A percentile compares a stretch with the other conserved stretches of the same genome.
Conservation (phyloP, 2,888 invertebrate genomes). For the Drosophila siamana region DNA sequence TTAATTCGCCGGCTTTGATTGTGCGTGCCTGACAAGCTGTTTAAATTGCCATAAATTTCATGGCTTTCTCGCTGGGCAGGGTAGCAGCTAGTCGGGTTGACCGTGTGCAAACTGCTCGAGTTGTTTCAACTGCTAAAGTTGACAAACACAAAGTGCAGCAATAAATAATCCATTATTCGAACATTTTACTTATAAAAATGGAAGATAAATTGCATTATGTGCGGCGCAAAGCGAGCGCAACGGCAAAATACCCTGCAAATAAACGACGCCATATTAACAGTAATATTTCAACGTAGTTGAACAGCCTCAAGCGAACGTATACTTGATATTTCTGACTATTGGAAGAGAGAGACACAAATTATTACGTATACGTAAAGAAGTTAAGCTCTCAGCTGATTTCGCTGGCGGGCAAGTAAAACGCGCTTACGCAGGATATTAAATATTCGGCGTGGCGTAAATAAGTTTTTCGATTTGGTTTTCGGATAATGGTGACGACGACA, state of each 20-base stretch:
- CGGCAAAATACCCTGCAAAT: not conserved
- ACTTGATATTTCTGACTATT: no score
- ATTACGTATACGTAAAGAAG: not conserved
- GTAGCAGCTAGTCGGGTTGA: not conserved
- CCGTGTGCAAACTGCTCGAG: no score
- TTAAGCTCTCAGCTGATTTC: no score
- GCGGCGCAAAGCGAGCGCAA: not conserved
- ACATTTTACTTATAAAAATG: not conserved
- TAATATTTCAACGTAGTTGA: no score
- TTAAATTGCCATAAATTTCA: no score
- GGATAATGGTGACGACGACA: constrained; percentile 22
- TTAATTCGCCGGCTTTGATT: no score
- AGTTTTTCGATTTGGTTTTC: constrained; percentile 20
- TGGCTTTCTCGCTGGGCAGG: not conserved
- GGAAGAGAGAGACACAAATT: no score
- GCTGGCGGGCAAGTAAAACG: no score
- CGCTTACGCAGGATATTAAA: constrained; percentile 15
- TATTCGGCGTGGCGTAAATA: constrained; percentile 19
- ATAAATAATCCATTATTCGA: constrained; percentile 8
- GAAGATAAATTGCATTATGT: not conserved
- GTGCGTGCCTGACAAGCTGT: no score
- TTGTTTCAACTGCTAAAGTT: constrained; percentile 2
- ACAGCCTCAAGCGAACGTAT: no score
- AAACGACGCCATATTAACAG: no score
- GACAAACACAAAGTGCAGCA: constrained; percentile 4